phyloP scores from a whole-genome alignment of 2,888 invertebrate genomes.

The Cylloceria caligata region DNA sequence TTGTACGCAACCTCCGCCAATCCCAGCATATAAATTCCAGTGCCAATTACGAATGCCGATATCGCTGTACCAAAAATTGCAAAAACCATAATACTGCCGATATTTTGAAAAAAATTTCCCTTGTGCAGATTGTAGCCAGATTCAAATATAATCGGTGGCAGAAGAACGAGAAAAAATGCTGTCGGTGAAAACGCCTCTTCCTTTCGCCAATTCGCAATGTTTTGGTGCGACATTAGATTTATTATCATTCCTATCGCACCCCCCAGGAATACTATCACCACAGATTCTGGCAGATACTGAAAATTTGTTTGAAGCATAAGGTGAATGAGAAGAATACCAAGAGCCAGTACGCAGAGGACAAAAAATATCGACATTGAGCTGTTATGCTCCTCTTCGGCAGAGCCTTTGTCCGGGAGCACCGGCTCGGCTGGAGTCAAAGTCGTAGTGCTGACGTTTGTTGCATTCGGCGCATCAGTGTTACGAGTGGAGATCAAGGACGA shows the following conservation, averaged over 20 bases:
- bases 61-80: conserved; percentile 99
- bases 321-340: conserved; percentile 97
- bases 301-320: conserved; percentile 97
- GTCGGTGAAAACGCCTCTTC: conserved; percentile 99
- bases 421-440: conserved; percentile 90
- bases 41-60: conserved; percentile 98
- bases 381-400: conserved; percentile 98
- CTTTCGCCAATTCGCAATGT: conserved; percentile 97
- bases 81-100: conserved; percentile 99
- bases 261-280: conserved; percentile 98
- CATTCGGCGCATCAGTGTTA: conserved; percentile 68
- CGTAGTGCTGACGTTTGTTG: conserved; percentile 82
- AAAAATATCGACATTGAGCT: conserved; percentile 99
- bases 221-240: conserved; percentile 94
- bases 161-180: conserved; percentile 97
- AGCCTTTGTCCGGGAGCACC: conserved; percentile 94
- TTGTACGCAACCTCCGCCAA: conserved; percentile 96
- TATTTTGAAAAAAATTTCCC: conserved; percentile 98
- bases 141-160: conserved; percentile 99
- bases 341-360: conserved; percentile 96
- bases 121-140: conserved; percentile 99
- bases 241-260: conserved; percentile 96
- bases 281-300: conserved; percentile 98
- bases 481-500: neutral
- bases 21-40: conserved; percentile 97